Percentiles rank a stretch among this genome's conserved stretches.
Conservation (phyloP, 1,140 invertebrate species). For the Myzus persicae region DNA sequence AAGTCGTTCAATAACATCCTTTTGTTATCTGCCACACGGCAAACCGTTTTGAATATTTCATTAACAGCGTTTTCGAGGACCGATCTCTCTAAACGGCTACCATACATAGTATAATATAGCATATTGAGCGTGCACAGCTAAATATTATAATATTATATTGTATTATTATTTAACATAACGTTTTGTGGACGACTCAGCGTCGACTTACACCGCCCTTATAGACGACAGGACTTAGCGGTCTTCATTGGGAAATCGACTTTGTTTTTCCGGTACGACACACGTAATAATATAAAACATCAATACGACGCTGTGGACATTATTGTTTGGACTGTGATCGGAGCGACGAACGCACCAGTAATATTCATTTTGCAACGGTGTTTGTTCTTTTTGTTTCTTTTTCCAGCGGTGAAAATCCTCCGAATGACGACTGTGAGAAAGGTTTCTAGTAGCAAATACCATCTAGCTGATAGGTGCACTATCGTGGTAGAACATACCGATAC, state of each 20-base stretch:
- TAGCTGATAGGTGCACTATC: too few relatives aligned
- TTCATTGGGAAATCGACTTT: background rate
- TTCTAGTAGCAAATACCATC: background rate
- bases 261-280: background rate
- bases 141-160: background rate
- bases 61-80: slow-evolving; percentile 21
- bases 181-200: background rate
- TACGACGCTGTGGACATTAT: background rate
- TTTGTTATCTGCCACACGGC: slow-evolving; percentile 21
- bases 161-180: background rate
- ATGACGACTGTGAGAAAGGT: background rate
- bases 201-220: background rate
- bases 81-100: background rate
- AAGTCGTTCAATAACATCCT: slow-evolving; percentile 39
- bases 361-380: background rate
- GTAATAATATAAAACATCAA: background rate
- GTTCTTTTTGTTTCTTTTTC: background rate
- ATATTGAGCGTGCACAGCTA: too few relatives aligned
- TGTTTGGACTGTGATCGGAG: background rate
- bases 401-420: background rate
- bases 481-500: too few relatives aligned
- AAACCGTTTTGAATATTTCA: slow-evolving; percentile 44
- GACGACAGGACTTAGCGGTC: background rate
- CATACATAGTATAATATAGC: background rate
- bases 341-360: too few relatives aligned